phyloP scores from a whole-genome alignment of 2,113 vertebrate genomes.

The Podarcis raffonei region DNA sequence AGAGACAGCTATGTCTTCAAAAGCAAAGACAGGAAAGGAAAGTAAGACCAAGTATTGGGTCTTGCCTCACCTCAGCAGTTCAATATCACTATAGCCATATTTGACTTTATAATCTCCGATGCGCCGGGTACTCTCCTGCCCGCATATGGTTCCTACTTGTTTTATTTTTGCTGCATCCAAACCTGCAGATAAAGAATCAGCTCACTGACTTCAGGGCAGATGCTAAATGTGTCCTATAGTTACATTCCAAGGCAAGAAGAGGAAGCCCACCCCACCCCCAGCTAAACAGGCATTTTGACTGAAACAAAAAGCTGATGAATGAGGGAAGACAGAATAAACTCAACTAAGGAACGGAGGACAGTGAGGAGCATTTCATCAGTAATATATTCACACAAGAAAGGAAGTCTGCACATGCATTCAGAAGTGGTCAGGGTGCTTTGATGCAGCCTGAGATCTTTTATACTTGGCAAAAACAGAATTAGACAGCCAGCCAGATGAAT shows the following conservation, averaged over 20 bases:
- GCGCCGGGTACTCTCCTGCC: slow-evolving; percentile 92
- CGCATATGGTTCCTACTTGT: slow-evolving; percentile 87
- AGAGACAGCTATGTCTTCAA: background rate
- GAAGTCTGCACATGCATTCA: background rate
- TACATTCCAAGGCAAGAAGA: background rate
- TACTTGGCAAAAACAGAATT: no score
- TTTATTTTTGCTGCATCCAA: slow-evolving; percentile 89
- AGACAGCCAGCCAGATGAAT: background rate
- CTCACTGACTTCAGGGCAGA: background rate
- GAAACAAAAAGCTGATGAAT: background rate
- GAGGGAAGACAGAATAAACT: background rate
- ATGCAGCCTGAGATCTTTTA: background rate
- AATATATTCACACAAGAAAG: background rate
- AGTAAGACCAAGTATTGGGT: background rate
- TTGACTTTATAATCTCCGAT: slow-evolving; percentile 97
- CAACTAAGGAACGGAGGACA: background rate
- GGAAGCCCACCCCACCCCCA: background rate
- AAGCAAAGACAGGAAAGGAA: background rate
- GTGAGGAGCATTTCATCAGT: background rate
- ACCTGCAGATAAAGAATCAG: slow-evolving; percentile 72
- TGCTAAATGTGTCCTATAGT: slow-evolving; percentile 11
- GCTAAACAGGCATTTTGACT: rapidly evolving
- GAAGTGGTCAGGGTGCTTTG: rapidly evolving
- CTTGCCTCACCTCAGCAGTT: slow-evolving; percentile 88
- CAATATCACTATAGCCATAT: slow-evolving; percentile 91